phyloP scores from a whole-genome alignment of 2,888 invertebrate genomes.

The Metallyticus violacea region DNA sequence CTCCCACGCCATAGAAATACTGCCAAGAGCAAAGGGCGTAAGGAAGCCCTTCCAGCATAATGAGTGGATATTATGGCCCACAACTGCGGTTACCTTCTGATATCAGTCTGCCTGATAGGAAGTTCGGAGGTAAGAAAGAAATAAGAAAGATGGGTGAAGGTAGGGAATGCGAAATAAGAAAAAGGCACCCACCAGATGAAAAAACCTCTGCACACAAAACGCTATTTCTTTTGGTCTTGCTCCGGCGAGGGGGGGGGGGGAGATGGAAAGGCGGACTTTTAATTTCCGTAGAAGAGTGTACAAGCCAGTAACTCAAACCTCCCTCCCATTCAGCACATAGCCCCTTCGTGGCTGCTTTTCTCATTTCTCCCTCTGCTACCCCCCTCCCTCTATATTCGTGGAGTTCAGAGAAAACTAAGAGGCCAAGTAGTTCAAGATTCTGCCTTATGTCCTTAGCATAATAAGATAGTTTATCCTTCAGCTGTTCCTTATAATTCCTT shows the following conservation, averaged over 20 bases:
- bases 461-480: not conserved
- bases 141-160: not conserved
- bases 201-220: not conserved
- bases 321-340: not conserved
- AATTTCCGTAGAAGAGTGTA: constrained; percentile 24
- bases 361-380: not conserved
- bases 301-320: constrained; percentile 13
- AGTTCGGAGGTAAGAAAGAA: not conserved
- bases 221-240: not conserved
- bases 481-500: not conserved
- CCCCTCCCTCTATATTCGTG: not conserved
- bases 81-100: not conserved
- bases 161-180: not conserved
- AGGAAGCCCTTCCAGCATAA: not conserved
- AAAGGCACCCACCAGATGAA: not conserved
- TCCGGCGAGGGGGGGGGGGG: not conserved
- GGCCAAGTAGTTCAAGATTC: not conserved
- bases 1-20: not conserved
- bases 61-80: not conserved
- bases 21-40: not conserved
- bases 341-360: not conserved
- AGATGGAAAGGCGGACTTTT: constrained; percentile 20
- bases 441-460: not conserved
- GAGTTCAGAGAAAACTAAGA: not conserved
- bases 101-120: not conserved